Evolutionary conservation across 2,797 vertebrate species (phyloP), one percentile per base, ranked within the genome.

Genomic region (Miichthys miiuy): DNA sequence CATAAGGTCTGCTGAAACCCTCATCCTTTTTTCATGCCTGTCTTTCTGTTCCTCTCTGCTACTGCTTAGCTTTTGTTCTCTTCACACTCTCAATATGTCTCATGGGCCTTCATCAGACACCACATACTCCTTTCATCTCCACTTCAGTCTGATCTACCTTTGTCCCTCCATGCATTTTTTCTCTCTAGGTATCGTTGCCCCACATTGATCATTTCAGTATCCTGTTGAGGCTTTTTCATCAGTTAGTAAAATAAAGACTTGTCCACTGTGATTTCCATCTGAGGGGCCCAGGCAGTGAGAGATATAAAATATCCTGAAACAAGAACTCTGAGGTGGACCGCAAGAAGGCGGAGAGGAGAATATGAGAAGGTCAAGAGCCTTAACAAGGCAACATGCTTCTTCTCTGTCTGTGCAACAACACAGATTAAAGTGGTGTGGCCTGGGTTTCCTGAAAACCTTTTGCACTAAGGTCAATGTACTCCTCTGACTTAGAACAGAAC

Each of bases 341-440:
- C 93, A 93, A 67, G 80, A 86, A 89, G 87, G 78, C 75, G 61
- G 75, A 80, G 87, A 74, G 65, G 86, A 85, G 83, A 93, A 94
- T 76, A 79, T 74, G 89, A 93, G 91, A 94, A 94, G 92, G 92
- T 93, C 91, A 91, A 84, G 87, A 88, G 86, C 86, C 86, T 90
- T 84, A 83, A 88, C 61, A 82, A 80, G 89, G 87, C 84, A 91
- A 81, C 80, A 85, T 85, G 82, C 75, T 83, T 81, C 80, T 83
- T 83, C 77, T 86, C 67, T 66, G 68, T 87, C 81, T 82, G 73
- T 85, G 73, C 71, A 88, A 77, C 70, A 90, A 83, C 84, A 87
- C 60, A 87, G 65, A 86, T 75, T 76, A 69, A 81, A 88, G 79
- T 72, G 68, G 75, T 78, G 80, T 79, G 87, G 84, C 77, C 83